Conservation (phyloP, 2,888 invertebrate genomes). For the Metacarcinus magister region DNA sequence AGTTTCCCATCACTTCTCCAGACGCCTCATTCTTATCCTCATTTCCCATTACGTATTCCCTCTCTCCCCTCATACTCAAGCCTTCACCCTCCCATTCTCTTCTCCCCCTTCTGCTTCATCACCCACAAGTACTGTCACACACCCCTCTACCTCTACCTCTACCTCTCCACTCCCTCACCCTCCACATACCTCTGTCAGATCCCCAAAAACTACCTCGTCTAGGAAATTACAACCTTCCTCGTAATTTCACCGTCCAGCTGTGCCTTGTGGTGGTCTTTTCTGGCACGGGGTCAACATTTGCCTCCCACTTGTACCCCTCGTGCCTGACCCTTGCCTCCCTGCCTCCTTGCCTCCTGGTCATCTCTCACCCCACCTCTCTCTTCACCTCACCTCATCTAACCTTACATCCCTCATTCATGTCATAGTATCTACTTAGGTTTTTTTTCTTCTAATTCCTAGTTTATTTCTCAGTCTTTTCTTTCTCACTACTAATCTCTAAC, state of each 20-base stretch:
- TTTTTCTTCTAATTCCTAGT: background rate
- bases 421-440: background rate
- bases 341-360: background rate
- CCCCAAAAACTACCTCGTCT: background rate
- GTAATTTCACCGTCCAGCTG: background rate
- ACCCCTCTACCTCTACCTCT: background rate
- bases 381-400: background rate
- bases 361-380: background rate
- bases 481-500: background rate
- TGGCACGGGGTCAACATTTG: slow-evolving; percentile 6
- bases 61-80: background rate
- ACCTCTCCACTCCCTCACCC: background rate
- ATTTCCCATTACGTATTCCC: background rate
- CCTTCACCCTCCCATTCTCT: background rate
- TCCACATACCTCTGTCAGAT: background rate
- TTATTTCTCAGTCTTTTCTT: background rate
- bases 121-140: background rate
- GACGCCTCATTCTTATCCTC: too few species aligned
- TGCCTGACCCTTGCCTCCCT: background rate
- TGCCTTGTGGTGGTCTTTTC: background rate
- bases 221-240: background rate
- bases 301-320: background rate
- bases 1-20: background rate
- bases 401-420: background rate
- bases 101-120: background rate